Evolutionary conservation across 2,113 vertebrate species (phyloP), one percentile per base, ranked within the genome.

Genomic region (Phodopus roborovskii): DNA sequence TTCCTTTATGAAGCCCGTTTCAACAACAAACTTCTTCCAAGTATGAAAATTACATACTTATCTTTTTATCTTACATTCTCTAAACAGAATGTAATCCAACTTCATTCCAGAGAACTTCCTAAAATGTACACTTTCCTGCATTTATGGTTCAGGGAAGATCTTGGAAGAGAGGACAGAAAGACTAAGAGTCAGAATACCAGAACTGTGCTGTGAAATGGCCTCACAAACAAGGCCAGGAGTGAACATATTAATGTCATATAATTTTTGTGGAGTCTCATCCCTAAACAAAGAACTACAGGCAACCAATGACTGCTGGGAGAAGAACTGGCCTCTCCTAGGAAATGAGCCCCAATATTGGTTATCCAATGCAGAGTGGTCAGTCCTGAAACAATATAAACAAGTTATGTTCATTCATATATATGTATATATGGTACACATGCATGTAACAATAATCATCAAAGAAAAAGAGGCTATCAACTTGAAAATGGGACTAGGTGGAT

Each of bases 21-120:
- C 70, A 84, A 50, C 45, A 92, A 74, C 17, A 95, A 90, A 94
- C 56, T 88, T 83, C 75, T 95, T 90, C 42, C 45, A 87, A 79
- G 53, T 48, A 48, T 79, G 62, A 48, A 70, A 88, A 15, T 87
- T 45, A 71, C 4, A 90, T 2, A 56, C 42, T 91, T 53, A 74
- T 89, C 95, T 92, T 92, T n/a, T 85, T 88, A 64, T 48, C 84
- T 90, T 50, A 53, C 1, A 84, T 56, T 90, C 53, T 87, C 68
- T 83, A 30, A 84, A 70, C 28, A 94, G 8, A 94, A 45, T 77
- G 30, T n/a, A 88, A 42, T 22, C 45, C 6, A 84, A 90, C 36
- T 94, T 86, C 24, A 73, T n/a, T 73, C 33, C n/a, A 56, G n/a
- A 78, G 12, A 19, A 71, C 19, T 86, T 92, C 53, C 53, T 90